phyloP scores from a whole-genome alignment of 2,888 invertebrate genomes.

The Ommatoiulus sabulosus region DNA sequence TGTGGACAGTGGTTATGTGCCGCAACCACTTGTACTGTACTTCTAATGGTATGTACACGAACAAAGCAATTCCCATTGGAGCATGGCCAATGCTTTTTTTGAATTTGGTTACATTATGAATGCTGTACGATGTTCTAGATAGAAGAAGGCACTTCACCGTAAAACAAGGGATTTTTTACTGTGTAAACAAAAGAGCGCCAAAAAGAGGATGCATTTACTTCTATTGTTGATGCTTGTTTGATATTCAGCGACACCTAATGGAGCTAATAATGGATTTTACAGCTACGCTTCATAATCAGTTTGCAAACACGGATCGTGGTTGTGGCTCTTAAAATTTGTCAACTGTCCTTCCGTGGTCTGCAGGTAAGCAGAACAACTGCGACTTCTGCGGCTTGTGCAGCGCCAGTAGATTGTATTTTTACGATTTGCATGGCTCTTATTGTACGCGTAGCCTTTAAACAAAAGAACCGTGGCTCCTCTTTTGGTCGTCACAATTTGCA shows the following conservation, averaged over 20 bases:
- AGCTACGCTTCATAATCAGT: neutral
- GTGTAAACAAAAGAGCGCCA: neutral
- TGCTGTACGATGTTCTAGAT: neutral
- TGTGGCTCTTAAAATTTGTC: constrained; percentile 12
- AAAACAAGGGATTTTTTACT: neutral
- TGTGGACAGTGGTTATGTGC: neutral
- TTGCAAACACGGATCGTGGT: constrained; percentile 9
- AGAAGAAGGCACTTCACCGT: neutral
- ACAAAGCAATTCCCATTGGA: neutral
- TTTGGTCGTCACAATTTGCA: constrained; percentile 25
- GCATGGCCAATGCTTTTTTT: neutral
- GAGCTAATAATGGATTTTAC: neutral
- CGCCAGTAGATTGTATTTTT: neutral
- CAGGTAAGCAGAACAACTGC: neutral
- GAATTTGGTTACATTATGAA: neutral
- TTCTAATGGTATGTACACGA: neutral
- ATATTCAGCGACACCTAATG: too few relatives aligned
- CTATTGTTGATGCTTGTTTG: too few relatives aligned
- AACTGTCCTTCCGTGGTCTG: neutral
- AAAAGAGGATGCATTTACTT: neutral
- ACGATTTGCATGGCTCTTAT: neutral
- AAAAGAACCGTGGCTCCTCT: constrained; percentile 2
- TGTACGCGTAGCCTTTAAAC: neutral
- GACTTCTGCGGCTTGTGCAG: neutral
- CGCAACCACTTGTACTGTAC: neutral